Evolutionary conservation across 2,888 invertebrate genomes (phyloP).

Genomic region (Alloscopus bannaensis): DNA sequence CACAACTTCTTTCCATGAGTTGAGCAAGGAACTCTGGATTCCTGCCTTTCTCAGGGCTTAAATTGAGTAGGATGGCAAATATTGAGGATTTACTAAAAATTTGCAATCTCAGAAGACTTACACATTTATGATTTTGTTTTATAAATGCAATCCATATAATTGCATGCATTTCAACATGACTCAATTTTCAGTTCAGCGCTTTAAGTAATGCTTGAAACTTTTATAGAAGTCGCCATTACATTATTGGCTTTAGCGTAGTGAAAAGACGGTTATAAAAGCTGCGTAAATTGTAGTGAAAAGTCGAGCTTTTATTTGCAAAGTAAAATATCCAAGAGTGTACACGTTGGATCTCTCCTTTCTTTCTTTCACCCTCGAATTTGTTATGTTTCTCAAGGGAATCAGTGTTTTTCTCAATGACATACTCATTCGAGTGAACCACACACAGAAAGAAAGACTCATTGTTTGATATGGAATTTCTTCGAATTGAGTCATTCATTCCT

Average conservation of each 20-base stretch:
- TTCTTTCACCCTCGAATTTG: background rate
- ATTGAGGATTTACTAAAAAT: no score
- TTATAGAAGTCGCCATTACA: no score
- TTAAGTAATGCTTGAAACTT: no score
- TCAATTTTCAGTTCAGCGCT: no score
- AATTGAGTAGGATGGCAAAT: no score
- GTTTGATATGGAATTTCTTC: background rate
- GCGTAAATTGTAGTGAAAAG: constrained; percentile 10
- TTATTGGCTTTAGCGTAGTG: no score
- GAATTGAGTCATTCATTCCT: constrained; percentile 15
- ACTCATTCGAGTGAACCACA: constrained; percentile 30
- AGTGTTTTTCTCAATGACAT: constrained; percentile 47
- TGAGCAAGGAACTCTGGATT: no score
- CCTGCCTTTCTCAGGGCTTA: no score
- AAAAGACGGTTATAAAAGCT: background rate
- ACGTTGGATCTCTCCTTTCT: background rate
- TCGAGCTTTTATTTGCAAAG: constrained; percentile 25
- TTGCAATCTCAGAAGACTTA: no score
- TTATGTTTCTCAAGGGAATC: background rate
- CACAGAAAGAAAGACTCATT: background rate
- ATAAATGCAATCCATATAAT: no score
- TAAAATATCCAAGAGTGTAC: background rate
- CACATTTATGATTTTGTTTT: no score
- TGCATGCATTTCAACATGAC: no score
- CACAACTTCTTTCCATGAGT: constrained; percentile 1